Conservation (phyloP, 30 jellyfish, hydroid and myxozoan genomes). For the Rhopilema esculentum region DNA sequence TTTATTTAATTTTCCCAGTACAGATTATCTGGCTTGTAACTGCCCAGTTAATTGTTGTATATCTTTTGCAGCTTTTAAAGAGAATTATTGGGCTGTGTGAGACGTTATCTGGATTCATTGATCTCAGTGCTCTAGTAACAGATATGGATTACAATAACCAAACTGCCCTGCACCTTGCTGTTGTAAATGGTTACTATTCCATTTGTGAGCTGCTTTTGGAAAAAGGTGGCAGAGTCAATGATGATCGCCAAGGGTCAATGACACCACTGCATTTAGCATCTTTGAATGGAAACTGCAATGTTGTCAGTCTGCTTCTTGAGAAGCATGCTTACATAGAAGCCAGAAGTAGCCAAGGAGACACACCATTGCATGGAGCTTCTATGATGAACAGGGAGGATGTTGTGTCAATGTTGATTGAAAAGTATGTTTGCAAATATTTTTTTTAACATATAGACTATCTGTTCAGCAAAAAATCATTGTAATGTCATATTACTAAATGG, state of each 20-base stretch:
- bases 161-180: constrained; percentile 70
- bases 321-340: constrained; percentile 53
- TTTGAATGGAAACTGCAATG: constrained; percentile 60
- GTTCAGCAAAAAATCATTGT: too few relatives aligned
- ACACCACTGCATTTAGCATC: constrained; percentile 81
- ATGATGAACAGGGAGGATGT: constrained; percentile 56
- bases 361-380: constrained; percentile 82
- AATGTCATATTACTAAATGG: too few relatives aligned
- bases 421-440: constrained; percentile 13
- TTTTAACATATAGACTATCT: too few relatives aligned
- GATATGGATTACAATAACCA: constrained; percentile 68
- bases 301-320: constrained; percentile 52
- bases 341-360: constrained; percentile 50
- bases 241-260: constrained; percentile 41
- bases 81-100: constrained; percentile 37
- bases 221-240: constrained; percentile 63
- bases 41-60: too few relatives aligned
- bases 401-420: constrained; percentile 48
- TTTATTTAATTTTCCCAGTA: too few relatives aligned
- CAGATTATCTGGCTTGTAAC: too few relatives aligned
- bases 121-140: constrained; percentile 27
- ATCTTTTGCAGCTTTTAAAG: constrained; percentile 59
- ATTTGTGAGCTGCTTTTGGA: constrained; percentile 42
- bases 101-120: constrained; percentile 16
- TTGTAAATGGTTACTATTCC: constrained; percentile 49